phyloP scores from a whole-genome alignment of 2,113 vertebrate species.

The Calypte anna region DNA sequence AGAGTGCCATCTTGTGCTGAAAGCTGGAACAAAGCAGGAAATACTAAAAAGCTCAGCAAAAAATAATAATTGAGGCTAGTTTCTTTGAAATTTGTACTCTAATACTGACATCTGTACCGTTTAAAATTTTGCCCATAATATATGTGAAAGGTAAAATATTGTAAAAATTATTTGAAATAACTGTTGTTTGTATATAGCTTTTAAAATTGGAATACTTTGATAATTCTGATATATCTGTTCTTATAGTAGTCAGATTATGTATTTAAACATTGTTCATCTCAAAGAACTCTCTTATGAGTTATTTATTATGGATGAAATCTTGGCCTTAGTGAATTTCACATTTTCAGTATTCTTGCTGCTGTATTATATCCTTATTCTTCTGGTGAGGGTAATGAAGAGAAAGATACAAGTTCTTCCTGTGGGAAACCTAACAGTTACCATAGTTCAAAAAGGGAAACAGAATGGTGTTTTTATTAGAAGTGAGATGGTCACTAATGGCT shows the following conservation, averaged over 20 bases:
- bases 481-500: background rate
- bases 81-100: background rate
- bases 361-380: background rate
- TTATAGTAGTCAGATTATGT: background rate
- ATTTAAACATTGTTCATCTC: background rate
- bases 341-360: background rate
- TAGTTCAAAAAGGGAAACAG: background rate
- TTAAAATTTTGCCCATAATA: background rate
- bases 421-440: accelerated
- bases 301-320: background rate
- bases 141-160: background rate
- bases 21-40: background rate
- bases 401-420: background rate
- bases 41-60: background rate
- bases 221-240: background rate
- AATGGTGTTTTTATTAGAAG: background rate
- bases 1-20: slow-evolving; percentile 60
- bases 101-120: background rate
- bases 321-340: accelerated
- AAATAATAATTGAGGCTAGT: background rate
- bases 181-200: background rate
- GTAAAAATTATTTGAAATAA: background rate
- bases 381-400: background rate
- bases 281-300: background rate
- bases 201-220: background rate